phyloP scores from a whole-genome alignment of 2,888 invertebrate species.

The Opisthograptis luteolata region DNA sequence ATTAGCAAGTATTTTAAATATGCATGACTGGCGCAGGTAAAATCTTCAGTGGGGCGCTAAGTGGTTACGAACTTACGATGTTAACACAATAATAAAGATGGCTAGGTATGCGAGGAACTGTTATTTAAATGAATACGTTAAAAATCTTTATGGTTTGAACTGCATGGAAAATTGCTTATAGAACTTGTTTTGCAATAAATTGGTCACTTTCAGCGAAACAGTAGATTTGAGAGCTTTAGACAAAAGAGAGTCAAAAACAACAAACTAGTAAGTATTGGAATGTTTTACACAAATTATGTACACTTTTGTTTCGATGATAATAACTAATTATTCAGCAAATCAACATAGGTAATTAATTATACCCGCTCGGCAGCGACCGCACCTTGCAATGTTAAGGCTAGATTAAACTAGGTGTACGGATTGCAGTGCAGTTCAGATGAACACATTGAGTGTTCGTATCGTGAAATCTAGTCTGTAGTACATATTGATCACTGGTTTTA shows the following conservation, averaged over 20 bases:
- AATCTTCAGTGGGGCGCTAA: slow-evolving; percentile 29
- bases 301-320: too few relatives aligned
- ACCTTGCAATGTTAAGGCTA: too few relatives aligned
- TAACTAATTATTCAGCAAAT: too few relatives aligned
- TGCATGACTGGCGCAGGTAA: slow-evolving; percentile 21
- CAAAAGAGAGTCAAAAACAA: neutral
- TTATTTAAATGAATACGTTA: slow-evolving; percentile 25
- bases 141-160: slow-evolving; percentile 28
- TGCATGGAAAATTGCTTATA: slow-evolving; percentile 2
- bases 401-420: too few relatives aligned
- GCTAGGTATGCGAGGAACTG: slow-evolving; percentile 18
- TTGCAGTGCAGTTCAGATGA: too few relatives aligned
- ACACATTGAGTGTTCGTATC: too few relatives aligned
- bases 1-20: slow-evolving; percentile 28
- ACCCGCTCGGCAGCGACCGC: too few relatives aligned
- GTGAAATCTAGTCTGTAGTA: too few relatives aligned
- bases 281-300: too few relatives aligned
- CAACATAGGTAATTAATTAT: too few relatives aligned
- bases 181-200: neutral
- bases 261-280: too few relatives aligned
- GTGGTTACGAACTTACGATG: slow-evolving; percentile 30
- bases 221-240: neutral
- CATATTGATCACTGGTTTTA: too few relatives aligned
- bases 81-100: slow-evolving; percentile 31
- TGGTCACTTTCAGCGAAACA: neutral